A percentile compares a stretch with the other conserved stretches of the same genome.
phyloP scores from a whole-genome alignment of 2,113 vertebrate genomes.

The Channa argus region DNA sequence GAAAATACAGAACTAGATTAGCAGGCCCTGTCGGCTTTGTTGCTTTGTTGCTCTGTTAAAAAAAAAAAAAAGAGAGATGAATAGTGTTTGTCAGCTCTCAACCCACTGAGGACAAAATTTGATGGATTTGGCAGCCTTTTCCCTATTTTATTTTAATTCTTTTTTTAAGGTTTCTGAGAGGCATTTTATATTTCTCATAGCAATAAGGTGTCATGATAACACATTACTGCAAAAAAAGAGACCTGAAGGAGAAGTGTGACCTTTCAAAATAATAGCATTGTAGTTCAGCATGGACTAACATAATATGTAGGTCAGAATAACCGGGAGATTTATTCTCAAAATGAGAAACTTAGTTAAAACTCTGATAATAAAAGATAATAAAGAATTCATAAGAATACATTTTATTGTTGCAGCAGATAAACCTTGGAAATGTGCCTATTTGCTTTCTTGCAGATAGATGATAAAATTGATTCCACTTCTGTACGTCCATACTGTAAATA shows the following conservation, averaged over 20 bases:
- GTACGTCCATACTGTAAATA: no score
- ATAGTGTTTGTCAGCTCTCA: neutral
- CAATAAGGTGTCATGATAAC: constrained; percentile 12
- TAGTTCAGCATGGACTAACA: constrained; percentile 12
- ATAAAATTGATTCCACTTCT: neutral
- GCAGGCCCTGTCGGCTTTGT: neutral
- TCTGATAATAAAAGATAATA: neutral
- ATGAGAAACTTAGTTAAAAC: constrained; percentile 9
- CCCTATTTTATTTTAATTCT: neutral
- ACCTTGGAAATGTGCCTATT: no score
- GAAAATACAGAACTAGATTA: constrained; percentile 2
- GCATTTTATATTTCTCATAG: constrained; percentile 33
- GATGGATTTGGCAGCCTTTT: neutral
- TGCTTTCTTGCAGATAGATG: no score
- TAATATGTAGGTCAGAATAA: neutral
- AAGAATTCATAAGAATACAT: neutral
- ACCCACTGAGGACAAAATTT: neutral
- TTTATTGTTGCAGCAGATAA: no score
- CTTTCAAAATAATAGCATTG: constrained; percentile 42
- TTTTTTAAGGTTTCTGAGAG: constrained; percentile 2
- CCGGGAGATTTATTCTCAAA: constrained; percentile 3
- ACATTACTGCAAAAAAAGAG: constrained; percentile 27
- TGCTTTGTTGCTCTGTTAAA: neutral
- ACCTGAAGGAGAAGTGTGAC: constrained; percentile 14
- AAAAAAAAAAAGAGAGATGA: neutral